These are phyloP conservation scores for Brachylomia viminalis DNA, from an alignment of 2,888 invertebrate species.

Conservation along the genomic window DNA sequence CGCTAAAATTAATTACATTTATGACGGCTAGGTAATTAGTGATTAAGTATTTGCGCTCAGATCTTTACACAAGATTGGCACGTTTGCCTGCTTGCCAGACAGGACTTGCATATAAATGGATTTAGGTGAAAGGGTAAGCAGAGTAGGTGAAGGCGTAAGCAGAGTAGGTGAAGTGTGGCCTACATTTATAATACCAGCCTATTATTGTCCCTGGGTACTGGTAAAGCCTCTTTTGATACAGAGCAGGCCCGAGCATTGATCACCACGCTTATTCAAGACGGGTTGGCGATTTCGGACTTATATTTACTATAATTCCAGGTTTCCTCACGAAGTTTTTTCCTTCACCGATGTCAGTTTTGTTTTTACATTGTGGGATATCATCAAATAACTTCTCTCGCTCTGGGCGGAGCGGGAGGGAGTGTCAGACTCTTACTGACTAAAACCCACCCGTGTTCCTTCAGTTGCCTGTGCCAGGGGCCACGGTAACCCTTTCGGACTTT, in stretches of 20 bases:
- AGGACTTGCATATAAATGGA: constrained; percentile 50
- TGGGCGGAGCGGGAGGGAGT: no score
- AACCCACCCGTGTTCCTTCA: no score
- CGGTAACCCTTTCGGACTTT: no score
- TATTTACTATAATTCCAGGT: neutral
- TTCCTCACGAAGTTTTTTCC: neutral
- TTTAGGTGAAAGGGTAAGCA: constrained; percentile 10
- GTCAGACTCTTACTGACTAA: no score
- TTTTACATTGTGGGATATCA: no score
- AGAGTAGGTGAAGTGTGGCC: neutral
- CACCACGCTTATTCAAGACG: no score
- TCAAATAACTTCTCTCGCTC: no score
- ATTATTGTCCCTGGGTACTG: neutral
- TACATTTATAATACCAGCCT: neutral
- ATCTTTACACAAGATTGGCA: constrained; percentile 56
- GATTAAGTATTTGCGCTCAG: constrained; percentile 69
- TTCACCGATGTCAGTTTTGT: neutral
- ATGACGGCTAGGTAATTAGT: constrained; percentile 70
- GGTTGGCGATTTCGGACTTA: neutral
- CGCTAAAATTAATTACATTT: constrained; percentile 72
- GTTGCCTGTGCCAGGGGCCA: no score
- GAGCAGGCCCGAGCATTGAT: no score
- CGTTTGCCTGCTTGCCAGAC: constrained; percentile 30
- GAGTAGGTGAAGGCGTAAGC: constrained; percentile 7
- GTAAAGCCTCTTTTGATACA: no score